Percentiles rank a stretch among this genome's conserved stretches.
Evolutionary conservation across 1,140 invertebrate genomes (phyloP).

Genomic region (Xylocopa sonorina): DNA sequence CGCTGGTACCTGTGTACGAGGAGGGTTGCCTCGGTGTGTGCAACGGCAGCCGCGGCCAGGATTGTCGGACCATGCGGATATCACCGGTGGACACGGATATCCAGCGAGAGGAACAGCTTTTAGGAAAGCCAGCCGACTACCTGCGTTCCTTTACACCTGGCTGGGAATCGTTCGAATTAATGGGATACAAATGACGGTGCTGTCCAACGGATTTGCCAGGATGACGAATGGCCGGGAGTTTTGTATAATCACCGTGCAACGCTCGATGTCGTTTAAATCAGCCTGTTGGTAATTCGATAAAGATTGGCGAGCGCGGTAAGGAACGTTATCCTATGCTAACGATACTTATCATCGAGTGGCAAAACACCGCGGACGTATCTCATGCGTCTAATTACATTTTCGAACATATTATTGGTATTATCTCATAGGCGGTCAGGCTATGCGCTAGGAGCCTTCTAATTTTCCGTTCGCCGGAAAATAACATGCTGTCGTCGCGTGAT

Average conservation of each 20-base stretch:
- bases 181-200: neutral
- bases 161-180: neutral
- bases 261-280: neutral
- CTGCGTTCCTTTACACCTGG: conserved; percentile 26
- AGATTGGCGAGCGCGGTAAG: neutral
- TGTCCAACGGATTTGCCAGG: neutral
- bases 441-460: neutral
- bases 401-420: neutral
- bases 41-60: conserved; percentile 52
- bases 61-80: conserved; percentile 62
- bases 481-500: conserved; percentile 26
- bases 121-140: conserved; percentile 31
- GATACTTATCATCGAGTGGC: neutral
- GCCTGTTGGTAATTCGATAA: neutral
- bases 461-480: conserved; percentile 21
- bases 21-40: too few species aligned
- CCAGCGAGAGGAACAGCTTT: conserved; percentile 36
- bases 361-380: neutral
- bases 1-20: conserved; percentile 25
- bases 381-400: neutral
- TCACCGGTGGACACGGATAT: conserved; percentile 58
- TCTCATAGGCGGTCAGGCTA: neutral
- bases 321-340: neutral
- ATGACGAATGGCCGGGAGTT: neutral
- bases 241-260: neutral